phyloP scores from a whole-genome alignment of 2,113 vertebrate genomes.

The Tylochromis polylepis region DNA sequence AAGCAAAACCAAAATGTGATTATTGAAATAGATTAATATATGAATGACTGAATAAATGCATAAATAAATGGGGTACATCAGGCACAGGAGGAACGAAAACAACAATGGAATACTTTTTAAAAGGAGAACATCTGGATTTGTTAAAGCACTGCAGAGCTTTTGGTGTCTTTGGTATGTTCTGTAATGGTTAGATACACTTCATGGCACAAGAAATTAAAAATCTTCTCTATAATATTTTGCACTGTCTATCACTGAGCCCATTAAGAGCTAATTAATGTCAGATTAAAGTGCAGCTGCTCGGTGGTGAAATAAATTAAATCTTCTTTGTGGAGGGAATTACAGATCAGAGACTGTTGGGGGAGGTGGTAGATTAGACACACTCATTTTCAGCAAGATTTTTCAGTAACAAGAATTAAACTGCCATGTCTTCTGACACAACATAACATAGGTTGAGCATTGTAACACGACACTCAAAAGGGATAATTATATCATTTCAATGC shows the following conservation, averaged over 20 bases:
- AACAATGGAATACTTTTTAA: not conserved
- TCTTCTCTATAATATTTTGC: not conserved
- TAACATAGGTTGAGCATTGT: not conserved
- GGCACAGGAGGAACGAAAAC: not conserved
- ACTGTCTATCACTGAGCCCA: not conserved
- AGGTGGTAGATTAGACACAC: not conserved
- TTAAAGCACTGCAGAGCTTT: not conserved
- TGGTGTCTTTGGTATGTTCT: not conserved
- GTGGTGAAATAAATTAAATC: not conserved
- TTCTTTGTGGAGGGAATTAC: not conserved
- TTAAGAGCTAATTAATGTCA: slow-evolving; percentile 19
- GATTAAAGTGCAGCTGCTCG: slow-evolving; percentile 1
- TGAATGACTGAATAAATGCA: not conserved
- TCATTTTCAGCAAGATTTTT: not conserved
- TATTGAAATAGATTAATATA: not conserved
- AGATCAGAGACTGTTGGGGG: not conserved
- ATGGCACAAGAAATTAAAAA: not conserved
- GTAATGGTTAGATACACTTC: not conserved
- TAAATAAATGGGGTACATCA: not conserved
- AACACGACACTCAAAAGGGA: not conserved
- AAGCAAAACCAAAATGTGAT: not conserved
- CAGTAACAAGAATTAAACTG: not conserved
- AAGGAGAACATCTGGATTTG: not conserved
- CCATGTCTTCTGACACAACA: not conserved
- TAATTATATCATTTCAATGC: not conserved